phyloP scores from a whole-genome alignment of 2,888 invertebrate species.

The Microchrysa polita region DNA sequence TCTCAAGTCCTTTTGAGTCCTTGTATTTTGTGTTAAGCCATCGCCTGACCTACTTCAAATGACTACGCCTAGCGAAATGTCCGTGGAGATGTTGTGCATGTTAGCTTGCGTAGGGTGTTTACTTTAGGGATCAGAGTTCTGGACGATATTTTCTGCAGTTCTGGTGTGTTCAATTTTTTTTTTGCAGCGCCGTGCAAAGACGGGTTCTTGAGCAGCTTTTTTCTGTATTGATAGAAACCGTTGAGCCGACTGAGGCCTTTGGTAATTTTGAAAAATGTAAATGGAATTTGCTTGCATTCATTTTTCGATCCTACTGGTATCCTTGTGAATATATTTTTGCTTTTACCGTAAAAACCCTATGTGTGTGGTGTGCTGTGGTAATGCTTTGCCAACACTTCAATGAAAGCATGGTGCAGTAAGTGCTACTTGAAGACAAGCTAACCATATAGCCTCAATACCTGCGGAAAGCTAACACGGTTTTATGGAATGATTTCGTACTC shows the following conservation, averaged over 20 bases:
- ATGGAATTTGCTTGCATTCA: no score
- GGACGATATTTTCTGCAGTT: no score
- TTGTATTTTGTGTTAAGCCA: constrained; percentile 37
- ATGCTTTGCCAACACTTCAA: no score
- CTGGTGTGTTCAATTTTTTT: no score
- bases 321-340: background rate
- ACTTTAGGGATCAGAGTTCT: background rate
- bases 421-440: constrained; percentile 2
- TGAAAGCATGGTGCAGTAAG: background rate
- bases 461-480: background rate
- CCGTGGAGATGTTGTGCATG: constrained; percentile 1
- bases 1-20: constrained; percentile 34
- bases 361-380: no score
- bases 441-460: constrained; percentile 1
- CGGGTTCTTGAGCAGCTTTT: no score
- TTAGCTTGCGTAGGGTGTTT: constrained; percentile 11
- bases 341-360: no score
- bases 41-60: constrained; percentile 36
- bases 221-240: background rate
- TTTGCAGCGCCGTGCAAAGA: no score
- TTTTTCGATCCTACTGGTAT: no score
- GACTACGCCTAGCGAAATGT: constrained; percentile 7
- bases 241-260: background rate
- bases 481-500: background rate
- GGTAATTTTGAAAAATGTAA: background rate